Evolutionary conservation across 2,888 invertebrate genomes (phyloP), one percentile per base, ranked within the genome.

Genomic region (Lasioglossum villosulum): DNA sequence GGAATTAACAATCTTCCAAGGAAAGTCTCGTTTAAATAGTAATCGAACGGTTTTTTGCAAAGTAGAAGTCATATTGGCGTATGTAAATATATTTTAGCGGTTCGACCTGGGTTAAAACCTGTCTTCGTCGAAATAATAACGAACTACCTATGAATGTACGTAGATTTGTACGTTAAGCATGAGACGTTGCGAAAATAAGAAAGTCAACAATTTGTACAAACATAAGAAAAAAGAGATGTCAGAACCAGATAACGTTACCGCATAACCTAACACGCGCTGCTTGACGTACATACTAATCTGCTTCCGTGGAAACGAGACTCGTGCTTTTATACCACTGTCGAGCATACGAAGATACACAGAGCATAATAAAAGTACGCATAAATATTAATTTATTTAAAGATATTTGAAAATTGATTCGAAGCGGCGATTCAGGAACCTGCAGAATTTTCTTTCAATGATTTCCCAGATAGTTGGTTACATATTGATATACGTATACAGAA

Each of bases 51-150:
- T 23, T 30, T 77, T 87, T 45, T 80, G 74, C n/a, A 82, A 30
- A 66, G 59, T 72, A 14, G 42, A 77, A 34, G 82, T 78, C 87
- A 87, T 87, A 45, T 81, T 75, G 72, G n/a, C 66, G 56, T 37
- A 8, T 72, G 4, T 34, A 59, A 27, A 68, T 34, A 63, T 73
- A 42, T 16, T 16, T 5, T 23, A 16, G 16, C n/a, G 27, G 14
- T 39, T 16, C 19, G 10, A 42, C 42, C 37, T 4, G 37, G 5
- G 37, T 37, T n/a, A n/a, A 82, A 86, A 82, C 77, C 77, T 78
- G 66, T n/a, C 23, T 4, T 12, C 12, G 27, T 30, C 16, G 30
- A 30, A 66, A 14, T 14, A 37, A 8, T 19, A 76, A 59, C 10
- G 12, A 75, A 80, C 23, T 42, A 42, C 14, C 0, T 16, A 59